Evolutionary conservation across 1,140 invertebrate genomes (phyloP), one percentile per base, ranked within the genome.

Genomic region (Leptinotarsa texana): DNA sequence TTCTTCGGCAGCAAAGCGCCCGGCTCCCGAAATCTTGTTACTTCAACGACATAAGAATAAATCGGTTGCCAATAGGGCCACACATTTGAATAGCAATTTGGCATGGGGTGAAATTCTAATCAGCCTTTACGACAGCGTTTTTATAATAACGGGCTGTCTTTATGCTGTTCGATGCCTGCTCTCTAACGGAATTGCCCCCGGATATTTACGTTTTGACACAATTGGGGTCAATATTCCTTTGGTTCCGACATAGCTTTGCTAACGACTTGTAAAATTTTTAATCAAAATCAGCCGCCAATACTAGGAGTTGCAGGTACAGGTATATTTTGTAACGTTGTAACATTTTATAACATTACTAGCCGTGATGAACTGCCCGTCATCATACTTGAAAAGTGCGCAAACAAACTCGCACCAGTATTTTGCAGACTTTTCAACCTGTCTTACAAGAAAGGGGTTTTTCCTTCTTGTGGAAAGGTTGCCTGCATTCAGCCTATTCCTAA

Each of bases 1-100:
- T 83, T 83, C 82, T 82, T 79, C 77, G 76, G 77, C 77, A 76
- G 76, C 74, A 74, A 49, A 72, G 75, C 76, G 76, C 77, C 77
- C 77, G 81, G 78, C 80, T 78, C 68, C 79, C 76, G 78, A 76
- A 81, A 82, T 82, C 80, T 82, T 80, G 81, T 82, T 82, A 82
- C 76, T 77, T 76, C 75, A 80, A 82, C 82, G 81, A 80, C 81
- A 82, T 78, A 81, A 75, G 81, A 83, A 83, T 82, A 83, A 83
- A 83, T 83, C 82, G 82, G 77, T 83, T 82, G 82, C 82, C 82
- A 83, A 83, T 83, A 83, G 81, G 82, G 79, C 78, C 75, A 78
- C 80, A 83, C 82, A 83, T 83, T 83, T 83, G 82, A 83, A 83
- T 83, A 83, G 81, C 82, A 83, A 83, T 83, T 83, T 83, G 79